Evolutionary conservation across 1,140 invertebrate genomes (phyloP).

Genomic region (Philopotamus ludificatus): DNA sequence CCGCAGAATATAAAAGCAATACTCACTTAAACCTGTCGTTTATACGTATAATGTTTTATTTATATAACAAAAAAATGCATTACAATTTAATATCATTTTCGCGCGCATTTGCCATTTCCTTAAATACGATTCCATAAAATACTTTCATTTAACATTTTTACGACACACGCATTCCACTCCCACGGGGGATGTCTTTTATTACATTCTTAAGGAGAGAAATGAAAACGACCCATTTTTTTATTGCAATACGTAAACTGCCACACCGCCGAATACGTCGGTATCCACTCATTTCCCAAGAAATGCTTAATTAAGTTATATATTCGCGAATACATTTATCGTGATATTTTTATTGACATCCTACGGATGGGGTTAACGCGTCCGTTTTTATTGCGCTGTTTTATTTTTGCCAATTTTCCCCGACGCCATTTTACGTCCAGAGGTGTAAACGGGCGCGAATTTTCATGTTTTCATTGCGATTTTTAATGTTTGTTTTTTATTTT

Average conservation of each 20-base stretch:
- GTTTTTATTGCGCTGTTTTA: not conserved
- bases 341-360: not conserved
- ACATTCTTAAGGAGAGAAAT: not conserved
- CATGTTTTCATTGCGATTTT: not conserved
- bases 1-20: no score
- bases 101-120: not conserved
- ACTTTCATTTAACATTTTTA: not conserved
- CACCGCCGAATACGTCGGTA: not conserved
- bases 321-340: not conserved
- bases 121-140: not conserved
- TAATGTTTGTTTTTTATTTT: constrained; percentile 45
- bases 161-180: not conserved
- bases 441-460: no score
- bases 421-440: no score
- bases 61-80: no score
- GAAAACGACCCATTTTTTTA: not conserved
- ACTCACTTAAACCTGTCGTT: no score
- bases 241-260: not conserved
- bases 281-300: not conserved
- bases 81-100: not conserved
- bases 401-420: not conserved
- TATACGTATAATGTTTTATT: no score
- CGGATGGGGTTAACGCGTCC: not conserved
- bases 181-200: not conserved
- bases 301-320: no score